Base-by-base conservation (phyloP, 1,140 invertebrate species). In the roundworm (Caenorhabditis elegans) region DNA sequence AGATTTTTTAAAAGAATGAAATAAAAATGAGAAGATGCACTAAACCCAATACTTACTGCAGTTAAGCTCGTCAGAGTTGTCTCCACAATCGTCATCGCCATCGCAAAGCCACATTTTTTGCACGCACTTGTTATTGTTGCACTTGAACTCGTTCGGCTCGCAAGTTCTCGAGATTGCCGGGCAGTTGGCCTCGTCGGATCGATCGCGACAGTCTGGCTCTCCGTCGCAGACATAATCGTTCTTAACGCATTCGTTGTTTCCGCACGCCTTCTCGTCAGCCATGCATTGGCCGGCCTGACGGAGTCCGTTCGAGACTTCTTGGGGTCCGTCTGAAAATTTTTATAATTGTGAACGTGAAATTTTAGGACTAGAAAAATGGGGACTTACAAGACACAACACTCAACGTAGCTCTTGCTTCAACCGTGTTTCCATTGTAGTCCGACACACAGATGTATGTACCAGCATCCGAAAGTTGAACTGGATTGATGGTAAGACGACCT, bases 61-160 rank as follows among this genome's bases (percentile, higher is more conserved):
- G 65, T 86, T 87, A 11, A 83, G 48, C 84, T 92, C 91, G 87
- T 92, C 91, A 43, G 94, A 95, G n/a, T 93, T 92, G 90, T 98
- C 96, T 1, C 93, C 93, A 89, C 97, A 98, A 90, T 98, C 96
- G 87, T 95, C 93, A 83, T 97, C 95, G 4, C 93, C 93, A 90
- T 95, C 97, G 90, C 97, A 99, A 26, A 93, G 90, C 87, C 96
- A 98, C 6, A 94, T 93, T 88, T 96, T 97, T 22, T 94, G 92
- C 5, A 98, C 93, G 90, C 97, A 99, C 83, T 94, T 93, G 70
- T 93, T 93, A 89, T 96, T 97, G 48, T 91, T 91, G 90, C 96
- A 98, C 76, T 93, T 92, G 90, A 94, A 96, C 90, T 98, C 94
- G 89, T 98, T 97, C 0, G 96, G 96, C 89, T 98, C 94, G 90